Evolutionary conservation across 2,888 invertebrate species (phyloP), one percentile per base, ranked within the genome.

Genomic region (Callyntrura sp.): DNA sequence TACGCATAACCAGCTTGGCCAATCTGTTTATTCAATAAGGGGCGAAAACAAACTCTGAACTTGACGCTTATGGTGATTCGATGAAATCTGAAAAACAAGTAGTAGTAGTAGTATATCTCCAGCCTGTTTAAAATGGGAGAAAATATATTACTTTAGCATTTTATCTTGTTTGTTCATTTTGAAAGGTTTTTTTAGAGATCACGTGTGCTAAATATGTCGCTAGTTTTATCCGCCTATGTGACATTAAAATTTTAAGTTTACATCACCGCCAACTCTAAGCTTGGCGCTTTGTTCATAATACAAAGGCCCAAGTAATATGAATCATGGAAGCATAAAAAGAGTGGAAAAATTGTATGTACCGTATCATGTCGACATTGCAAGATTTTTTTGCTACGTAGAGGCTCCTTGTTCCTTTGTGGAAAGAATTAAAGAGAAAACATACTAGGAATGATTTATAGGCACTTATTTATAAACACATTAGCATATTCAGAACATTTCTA

Each of bases 401-500:
- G 9, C 35, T 43, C 43, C 43, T 70, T 70, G 68, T 70, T 70
- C 43, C 68, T 70, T 70, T 8, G 2, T 65, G 43, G 43, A 70
- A 70, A 20, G 23, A 70, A 70, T 70, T 70, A 70, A 70, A 70
- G 68, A 17, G 43, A 43, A 65, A 65, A 28, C 28, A 65, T 35
- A 23, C 68, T 43, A 17, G 68, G 17, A 17, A 70, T 70, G 68
- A 70, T 70, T 70, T 70, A 70, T 70, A 70, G 68, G 43, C 68
- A 14, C n/a, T 43, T 43, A 35, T 70, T 70, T 70, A 70, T 70
- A 70, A 70, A 70, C 68, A 70, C 17, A 70, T 70, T 70, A 70
- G 68, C 68, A 70, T 70, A 43, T 70, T 70, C 68, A 70, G 6
- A 35, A 35, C 68, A 43, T 70, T 70, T 70, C 3, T 70, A 35